Evolutionary conservation across 2,888 invertebrate species (phyloP), one percentile per base, ranked within the genome.

Genomic region (Parasteatoda lunata): DNA sequence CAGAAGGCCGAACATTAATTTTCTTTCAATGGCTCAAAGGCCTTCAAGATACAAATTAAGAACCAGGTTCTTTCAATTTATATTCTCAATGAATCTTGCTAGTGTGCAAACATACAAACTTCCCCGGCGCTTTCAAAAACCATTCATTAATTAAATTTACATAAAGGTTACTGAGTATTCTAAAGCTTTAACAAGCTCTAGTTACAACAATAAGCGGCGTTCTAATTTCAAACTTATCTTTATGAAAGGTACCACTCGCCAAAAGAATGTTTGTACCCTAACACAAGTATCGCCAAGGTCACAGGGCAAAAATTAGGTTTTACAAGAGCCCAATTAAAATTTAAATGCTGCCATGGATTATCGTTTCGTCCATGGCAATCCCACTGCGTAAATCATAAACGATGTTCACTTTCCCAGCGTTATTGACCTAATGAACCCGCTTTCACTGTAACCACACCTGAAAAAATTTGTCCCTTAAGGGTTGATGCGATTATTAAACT

Each of bases 341-440:
- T 81, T 73, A 81, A 81, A 52, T 52, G 48, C 47, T 30, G 30
- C 30, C 30, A 30, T 30, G 30, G 30, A 30, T 30, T 30, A 30
- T 81, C 66, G 73, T 54, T 69, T 69, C 72, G 15, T 59, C 30
- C 59, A 8, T 48, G 68, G 66, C 48, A 45, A 9, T 30, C 69
- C 49, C 52, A 65, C 70, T 15, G 30, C 15, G 66, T 71, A 71
- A 65, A 64, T 64, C 51, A 64, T 4, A 9, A 7, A n/a, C 9
- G 59, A n/a, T 54, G 47, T 49, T 81, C 66, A 64, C 66, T 66
- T 69, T 75, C 69, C 81, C 73, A 73, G 75, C 73, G 73, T 15
- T 81, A 75, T 75, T 81, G 81, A 81, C 81, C 81, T 48, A 81
- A 47, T 75, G 81, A 75, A 47, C 81, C 15, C n/a, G 6, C 66